Base-by-base conservation (phyloP, 2,888 invertebrate genomes). In the Tipula unca region DNA sequence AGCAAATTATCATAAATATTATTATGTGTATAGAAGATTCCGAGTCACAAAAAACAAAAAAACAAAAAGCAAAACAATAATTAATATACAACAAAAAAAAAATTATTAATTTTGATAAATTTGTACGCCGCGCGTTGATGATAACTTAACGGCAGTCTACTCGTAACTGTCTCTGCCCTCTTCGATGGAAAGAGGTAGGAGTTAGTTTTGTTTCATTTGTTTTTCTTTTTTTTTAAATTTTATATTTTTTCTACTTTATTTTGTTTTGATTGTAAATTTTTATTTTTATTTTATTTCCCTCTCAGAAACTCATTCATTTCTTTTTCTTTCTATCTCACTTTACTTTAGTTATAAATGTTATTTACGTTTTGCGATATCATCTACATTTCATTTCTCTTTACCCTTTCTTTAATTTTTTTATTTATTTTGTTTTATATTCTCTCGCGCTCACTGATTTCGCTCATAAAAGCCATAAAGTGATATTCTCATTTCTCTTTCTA, bases 121-220 rank as follows among this genome's bases (percentile, higher is more conserved):
- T 69, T 69, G 25, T 69, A 10, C 69, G 25, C 69, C 20, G 48
- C 48, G 48, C 48, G 3, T 69, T 25, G 83, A 83, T 83, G 83
- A 83, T 83, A 32, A 32, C 83, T 83, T 32, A 83, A 83, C 83
- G 83, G 83, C 83, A 32, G 83, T 83, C 83, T 83, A 83, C 83
- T 83, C 83, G 14, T 35, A 83, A 83, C 83, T 83, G 83, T 83
- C 35, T 83, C 83, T 83, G 29, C 83, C 83, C 83, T 83, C 83
- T 83, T 83, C 83, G 29, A 17, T 83, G 83, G 83, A 83, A 83
- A 83, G 83, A 83, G 83, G 83, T 83, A 83, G 83, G 83, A 83
- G 83, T 83, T 83, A 69, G 69, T 69, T 69, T 69, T 69, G 69
- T 69, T 69, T 69, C 69, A 69, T 10, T 69, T 69, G 69, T 69